phyloP scores from a whole-genome alignment of 2,113 vertebrate genomes.

The Seriola quinqueradiata region DNA sequence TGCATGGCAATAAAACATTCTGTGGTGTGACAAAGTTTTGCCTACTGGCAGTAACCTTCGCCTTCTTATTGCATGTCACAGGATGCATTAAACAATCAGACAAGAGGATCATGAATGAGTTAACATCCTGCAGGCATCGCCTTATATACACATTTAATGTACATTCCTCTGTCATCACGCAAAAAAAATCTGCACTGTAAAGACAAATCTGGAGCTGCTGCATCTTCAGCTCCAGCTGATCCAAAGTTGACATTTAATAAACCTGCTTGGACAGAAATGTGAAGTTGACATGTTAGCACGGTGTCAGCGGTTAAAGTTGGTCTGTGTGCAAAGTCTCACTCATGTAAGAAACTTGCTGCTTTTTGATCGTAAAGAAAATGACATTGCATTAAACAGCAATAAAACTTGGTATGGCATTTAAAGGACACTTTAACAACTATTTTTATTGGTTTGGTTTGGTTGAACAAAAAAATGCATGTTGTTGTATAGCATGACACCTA shows the following conservation, averaged over 20 bases:
- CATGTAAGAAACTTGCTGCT: not conserved
- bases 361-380: constrained; percentile 17
- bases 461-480: constrained; percentile 15
- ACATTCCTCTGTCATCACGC: not conserved
- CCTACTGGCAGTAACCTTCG: constrained; percentile 41
- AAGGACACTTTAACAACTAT: constrained; percentile 16
- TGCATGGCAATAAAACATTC: constrained; percentile 6
- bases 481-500: not conserved
- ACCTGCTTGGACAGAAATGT: not conserved
- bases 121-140: constrained; percentile 5
- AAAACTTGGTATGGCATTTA: constrained; percentile 19
- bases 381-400: constrained; percentile 1
- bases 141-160: not conserved
- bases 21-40: constrained; percentile 17
- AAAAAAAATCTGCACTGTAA: not conserved
- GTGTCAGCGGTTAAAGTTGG: not conserved
- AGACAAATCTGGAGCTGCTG: not conserved
- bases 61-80: constrained; percentile 10
- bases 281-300: not conserved
- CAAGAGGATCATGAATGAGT: constrained; percentile 16
- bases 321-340: not conserved
- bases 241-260: not conserved
- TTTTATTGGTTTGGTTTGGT: constrained; percentile 11
- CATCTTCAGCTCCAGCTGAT: not conserved
- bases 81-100: constrained; percentile 33